Evolutionary conservation across 2,797 vertebrate species (phyloP).

Genomic region (Phylloscopus collybita): DNA sequence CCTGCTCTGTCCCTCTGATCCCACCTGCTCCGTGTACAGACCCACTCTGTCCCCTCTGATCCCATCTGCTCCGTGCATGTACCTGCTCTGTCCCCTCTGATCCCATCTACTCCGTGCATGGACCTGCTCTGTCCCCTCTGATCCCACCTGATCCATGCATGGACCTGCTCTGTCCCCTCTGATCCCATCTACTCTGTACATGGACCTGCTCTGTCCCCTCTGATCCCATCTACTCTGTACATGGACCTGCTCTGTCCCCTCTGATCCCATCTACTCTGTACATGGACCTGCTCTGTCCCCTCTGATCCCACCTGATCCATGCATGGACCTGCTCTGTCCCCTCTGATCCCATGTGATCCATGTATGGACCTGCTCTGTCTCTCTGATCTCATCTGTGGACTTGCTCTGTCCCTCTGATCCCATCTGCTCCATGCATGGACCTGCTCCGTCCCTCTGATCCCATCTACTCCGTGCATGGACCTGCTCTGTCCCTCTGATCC

Average conservation of each 20-base stretch:
- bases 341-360: neutral
- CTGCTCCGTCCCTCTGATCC: too few species aligned
- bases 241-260: neutral
- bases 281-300: neutral
- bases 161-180: neutral
- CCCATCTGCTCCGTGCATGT: too few species aligned
- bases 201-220: neutral
- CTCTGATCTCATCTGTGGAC: too few species aligned
- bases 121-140: neutral
- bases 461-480: neutral
- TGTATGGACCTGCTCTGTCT: rapidly evolving
- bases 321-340: neutral
- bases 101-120: too few species aligned
- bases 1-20: neutral
- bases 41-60: too few species aligned
- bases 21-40: too few species aligned
- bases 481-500: neutral
- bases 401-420: neutral
- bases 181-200: neutral
- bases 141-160: too few species aligned
- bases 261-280: rapidly evolving
- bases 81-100: too few species aligned
- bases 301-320: neutral
- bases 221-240: neutral
- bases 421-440: too few species aligned